A percentile compares a stretch with the other conserved stretches of the same genome.
Evolutionary conservation across 2,797 vertebrate genomes (phyloP).

Genomic region (Crypturellus tataupa): DNA sequence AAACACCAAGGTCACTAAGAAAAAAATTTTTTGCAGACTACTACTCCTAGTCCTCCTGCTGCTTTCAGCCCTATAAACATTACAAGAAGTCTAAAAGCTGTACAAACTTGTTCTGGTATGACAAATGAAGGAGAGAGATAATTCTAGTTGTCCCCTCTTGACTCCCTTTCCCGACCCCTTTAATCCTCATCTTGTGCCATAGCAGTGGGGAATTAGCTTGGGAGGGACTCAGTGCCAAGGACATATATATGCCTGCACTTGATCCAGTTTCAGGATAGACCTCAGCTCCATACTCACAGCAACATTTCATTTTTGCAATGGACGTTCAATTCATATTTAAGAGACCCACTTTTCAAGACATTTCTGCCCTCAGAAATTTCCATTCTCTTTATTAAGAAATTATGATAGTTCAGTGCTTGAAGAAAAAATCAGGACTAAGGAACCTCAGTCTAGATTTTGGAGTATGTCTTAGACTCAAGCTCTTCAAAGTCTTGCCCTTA

Average conservation of each 20-base stretch:
- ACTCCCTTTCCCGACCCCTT: neutral
- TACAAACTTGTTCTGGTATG: neutral
- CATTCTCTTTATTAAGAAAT: constrained; percentile 8
- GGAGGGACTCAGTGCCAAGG: neutral
- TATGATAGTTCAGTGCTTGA: constrained; percentile 50
- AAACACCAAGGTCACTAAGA: constrained; percentile 5
- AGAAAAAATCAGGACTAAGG: constrained; percentile 47
- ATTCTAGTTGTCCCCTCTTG: neutral
- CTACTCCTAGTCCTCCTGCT: neutral
- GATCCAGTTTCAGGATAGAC: neutral
- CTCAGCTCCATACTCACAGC: constrained; percentile 28
- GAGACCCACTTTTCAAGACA: constrained; percentile 31
- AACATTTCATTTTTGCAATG: neutral
- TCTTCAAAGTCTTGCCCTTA: constrained; percentile 56
- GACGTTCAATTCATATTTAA: constrained; percentile 23
- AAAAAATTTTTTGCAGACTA: neutral
- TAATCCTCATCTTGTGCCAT: neutral
- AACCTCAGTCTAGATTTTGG: constrained; percentile 37
- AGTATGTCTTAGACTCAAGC: constrained; percentile 23
- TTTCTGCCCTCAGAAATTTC: constrained; percentile 25
- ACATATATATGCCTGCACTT: neutral
- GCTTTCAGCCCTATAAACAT: constrained; percentile 20
- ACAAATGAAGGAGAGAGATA: neutral
- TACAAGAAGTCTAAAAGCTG: constrained; percentile 18
- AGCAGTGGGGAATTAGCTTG: neutral